Conservation (phyloP, 2,113 vertebrate genomes). For the Dendropsophus ebraccatus region DNA sequence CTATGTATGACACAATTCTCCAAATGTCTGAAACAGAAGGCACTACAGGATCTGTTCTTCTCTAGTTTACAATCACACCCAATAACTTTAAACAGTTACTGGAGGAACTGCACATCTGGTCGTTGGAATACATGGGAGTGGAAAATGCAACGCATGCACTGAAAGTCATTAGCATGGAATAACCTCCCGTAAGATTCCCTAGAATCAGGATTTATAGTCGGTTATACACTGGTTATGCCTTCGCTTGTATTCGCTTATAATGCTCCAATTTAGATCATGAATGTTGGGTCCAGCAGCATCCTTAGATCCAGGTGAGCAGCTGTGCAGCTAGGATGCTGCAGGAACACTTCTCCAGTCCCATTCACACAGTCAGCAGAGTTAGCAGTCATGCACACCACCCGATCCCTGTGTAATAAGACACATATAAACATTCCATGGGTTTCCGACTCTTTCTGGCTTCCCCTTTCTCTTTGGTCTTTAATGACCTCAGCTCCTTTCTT, state of each 20-base stretch:
- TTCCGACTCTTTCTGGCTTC: conserved; percentile 59
- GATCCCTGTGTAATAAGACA: conserved; percentile 6
- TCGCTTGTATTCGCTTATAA: background rate
- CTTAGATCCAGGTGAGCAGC: conserved; percentile 47
- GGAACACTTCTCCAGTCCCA: background rate
- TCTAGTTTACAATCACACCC: conserved; percentile 48
- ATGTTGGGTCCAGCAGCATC: conserved; percentile 36
- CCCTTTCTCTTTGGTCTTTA: conserved; percentile 68
- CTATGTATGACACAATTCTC: background rate
- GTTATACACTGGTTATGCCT: background rate
- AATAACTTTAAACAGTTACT: conserved; percentile 48
- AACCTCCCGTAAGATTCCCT: background rate
- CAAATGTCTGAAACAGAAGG: conserved; percentile 29
- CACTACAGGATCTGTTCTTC: conserved; percentile 17
- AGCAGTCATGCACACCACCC: conserved; percentile 12
- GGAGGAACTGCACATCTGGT: conserved; percentile 24
- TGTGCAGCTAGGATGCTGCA: conserved; percentile 15
- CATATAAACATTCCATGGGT: conserved; percentile 43
- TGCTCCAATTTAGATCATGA: background rate
- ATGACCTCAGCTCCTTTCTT: conserved; percentile 75
- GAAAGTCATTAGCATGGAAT: background rate
- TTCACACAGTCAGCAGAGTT: background rate
- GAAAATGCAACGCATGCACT: background rate
- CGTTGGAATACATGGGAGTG: background rate
- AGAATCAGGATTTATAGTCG: conserved; percentile 12